phyloP scores from a whole-genome alignment of 2,113 vertebrate genomes.

The Maylandia zebra region DNA sequence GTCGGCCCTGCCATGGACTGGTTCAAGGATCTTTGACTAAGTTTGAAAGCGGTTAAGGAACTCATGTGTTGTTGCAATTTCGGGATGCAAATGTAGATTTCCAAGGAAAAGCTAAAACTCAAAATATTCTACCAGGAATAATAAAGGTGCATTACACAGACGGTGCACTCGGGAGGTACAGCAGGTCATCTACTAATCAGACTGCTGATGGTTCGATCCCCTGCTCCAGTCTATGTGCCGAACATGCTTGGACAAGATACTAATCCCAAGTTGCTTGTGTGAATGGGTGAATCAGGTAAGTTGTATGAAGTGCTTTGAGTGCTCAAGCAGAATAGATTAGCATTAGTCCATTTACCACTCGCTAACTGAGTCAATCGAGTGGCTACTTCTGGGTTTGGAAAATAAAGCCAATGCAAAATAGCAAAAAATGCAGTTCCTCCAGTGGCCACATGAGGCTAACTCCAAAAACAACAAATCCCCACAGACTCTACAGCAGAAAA shows the following conservation, averaged over 20 bases:
- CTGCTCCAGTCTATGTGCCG: too few relatives aligned
- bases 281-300: too few relatives aligned
- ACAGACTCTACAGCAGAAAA: background rate
- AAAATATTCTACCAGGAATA: background rate
- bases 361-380: background rate
- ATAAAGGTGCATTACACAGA: background rate
- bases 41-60: background rate
- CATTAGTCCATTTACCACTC: too few relatives aligned
- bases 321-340: too few relatives aligned
- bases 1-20: background rate
- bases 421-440: background rate
- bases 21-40: background rate
- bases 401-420: background rate
- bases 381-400: background rate
- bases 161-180: too few relatives aligned
- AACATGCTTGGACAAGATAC: too few relatives aligned
- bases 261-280: too few relatives aligned
- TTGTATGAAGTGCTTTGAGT: too few relatives aligned
- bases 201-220: too few relatives aligned
- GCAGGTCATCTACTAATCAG: too few relatives aligned
- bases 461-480: background rate
- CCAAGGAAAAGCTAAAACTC: background rate
- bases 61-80: background rate
- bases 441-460: background rate
- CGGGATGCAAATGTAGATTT: background rate